phyloP scores from a whole-genome alignment of 2,797 vertebrate species.

The Pipistrellus nathusii region DNA sequence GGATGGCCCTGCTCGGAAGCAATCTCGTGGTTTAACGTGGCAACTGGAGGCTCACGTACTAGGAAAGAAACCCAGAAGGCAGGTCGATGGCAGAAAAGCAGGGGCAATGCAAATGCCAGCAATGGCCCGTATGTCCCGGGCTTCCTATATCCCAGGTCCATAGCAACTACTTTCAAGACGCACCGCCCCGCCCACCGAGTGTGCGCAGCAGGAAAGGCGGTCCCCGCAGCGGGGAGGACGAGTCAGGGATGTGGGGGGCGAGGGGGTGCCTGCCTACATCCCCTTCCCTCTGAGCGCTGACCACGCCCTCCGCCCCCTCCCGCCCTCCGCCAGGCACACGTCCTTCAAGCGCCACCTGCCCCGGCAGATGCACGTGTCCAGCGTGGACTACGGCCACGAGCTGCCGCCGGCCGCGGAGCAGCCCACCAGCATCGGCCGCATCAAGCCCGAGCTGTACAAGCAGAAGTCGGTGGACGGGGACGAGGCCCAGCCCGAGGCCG shows the following conservation, averaged over 20 bases:
- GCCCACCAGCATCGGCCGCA: slow-evolving; percentile 96
- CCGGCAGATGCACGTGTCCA: slow-evolving; percentile 97
- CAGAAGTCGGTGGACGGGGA: slow-evolving; percentile 94
- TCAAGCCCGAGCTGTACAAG: slow-evolving; percentile 98
- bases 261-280: neutral
- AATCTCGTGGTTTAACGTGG: neutral
- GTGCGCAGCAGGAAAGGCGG: neutral
- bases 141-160: neutral
- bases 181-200: no score
- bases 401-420: slow-evolving; percentile 91
- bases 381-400: slow-evolving; percentile 95
- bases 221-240: neutral
- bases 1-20: neutral
- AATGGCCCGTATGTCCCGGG: neutral
- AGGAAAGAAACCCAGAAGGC: slow-evolving; percentile 57
- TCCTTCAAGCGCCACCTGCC: slow-evolving; percentile 98
- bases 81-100: neutral
- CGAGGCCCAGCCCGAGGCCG: slow-evolving; percentile 92
- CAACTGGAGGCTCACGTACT: neutral
- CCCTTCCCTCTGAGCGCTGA: neutral
- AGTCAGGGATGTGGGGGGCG: rapidly evolving
- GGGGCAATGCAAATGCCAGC: neutral
- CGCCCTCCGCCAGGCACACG: slow-evolving; percentile 91
- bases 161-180: slow-evolving; percentile 19
- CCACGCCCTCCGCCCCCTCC: neutral